These are phyloP conservation scores for Strigops habroptila DNA, from an alignment of 2,113 vertebrate genomes.

Conservation along the genomic window DNA sequence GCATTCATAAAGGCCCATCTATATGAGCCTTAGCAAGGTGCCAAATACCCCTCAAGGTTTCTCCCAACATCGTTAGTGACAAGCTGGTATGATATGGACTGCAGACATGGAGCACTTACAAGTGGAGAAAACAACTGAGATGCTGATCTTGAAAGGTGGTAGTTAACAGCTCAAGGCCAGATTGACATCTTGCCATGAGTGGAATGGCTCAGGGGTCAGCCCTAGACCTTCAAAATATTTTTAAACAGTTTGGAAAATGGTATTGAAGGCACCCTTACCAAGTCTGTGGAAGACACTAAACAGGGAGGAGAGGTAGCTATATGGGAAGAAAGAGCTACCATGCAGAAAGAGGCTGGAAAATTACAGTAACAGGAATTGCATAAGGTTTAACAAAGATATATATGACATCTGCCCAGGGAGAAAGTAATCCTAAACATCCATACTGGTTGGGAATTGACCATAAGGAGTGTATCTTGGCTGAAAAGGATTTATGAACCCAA, in stretches of 20 bases:
- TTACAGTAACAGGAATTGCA: not conserved
- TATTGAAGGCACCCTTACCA: not conserved
- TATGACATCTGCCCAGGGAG: not conserved
- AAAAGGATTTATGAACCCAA: not conserved
- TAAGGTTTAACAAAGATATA: not conserved
- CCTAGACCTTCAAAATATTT: not conserved
- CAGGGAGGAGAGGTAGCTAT: not conserved
- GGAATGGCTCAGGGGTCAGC: not conserved
- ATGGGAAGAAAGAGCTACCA: not conserved
- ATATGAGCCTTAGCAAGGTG: not conserved
- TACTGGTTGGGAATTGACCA: not conserved
- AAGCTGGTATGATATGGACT: not conserved
- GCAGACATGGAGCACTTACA: not conserved
- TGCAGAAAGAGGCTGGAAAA: not conserved
- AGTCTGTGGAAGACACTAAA: not conserved
- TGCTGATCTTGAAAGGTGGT: not conserved
- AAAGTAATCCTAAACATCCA: not conserved
- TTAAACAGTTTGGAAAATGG: not conserved
- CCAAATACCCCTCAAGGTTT: not conserved
- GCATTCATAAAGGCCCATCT: not conserved
- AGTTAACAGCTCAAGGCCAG: not conserved
- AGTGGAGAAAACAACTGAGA: not conserved
- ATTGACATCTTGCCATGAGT: not conserved
- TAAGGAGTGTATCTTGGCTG: not conserved
- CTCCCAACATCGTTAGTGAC: not conserved